A percentile compares a stretch with the other conserved stretches of the same genome.
Evolutionary conservation across 2,888 invertebrate species (phyloP).

Genomic region (Euphydryas editha): DNA sequence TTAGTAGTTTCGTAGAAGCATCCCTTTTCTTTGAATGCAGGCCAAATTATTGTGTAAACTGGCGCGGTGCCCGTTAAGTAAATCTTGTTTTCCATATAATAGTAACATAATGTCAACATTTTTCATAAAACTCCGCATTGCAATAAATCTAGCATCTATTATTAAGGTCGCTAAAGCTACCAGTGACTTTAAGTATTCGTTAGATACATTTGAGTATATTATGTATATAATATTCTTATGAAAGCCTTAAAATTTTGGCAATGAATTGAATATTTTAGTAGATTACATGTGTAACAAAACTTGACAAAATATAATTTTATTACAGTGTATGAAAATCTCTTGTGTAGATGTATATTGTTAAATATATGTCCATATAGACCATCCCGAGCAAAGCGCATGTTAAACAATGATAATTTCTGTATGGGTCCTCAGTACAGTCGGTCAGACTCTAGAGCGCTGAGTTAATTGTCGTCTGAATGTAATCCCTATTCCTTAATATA

Average conservation of each 20-base stretch:
- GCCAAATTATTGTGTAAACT: conserved; percentile 51
- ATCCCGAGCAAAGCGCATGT: conserved; percentile 46
- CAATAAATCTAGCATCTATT: conserved; percentile 38
- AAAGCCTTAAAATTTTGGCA: not conserved
- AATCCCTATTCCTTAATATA: conserved; percentile 21
- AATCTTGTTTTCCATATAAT: conserved; percentile 47
- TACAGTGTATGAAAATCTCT: not conserved
- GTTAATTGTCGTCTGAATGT: conserved; percentile 18
- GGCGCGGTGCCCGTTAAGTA: conserved; percentile 46
- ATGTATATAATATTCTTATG: not conserved
- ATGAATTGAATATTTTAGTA: not conserved
- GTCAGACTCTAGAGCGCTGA: not conserved
- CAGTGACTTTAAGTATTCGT: not conserved
- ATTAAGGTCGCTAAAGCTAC: conserved; percentile 22
- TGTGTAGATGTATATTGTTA: conserved; percentile 18
- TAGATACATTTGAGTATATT: not conserved
- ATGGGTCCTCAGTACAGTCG: conserved; percentile 35
- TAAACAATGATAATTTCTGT: conserved; percentile 74
- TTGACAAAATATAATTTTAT: not conserved
- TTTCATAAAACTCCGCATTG: conserved; percentile 46
- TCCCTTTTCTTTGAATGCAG: conserved; percentile 45
- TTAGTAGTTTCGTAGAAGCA: conserved; percentile 27
- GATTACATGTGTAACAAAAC: not conserved
- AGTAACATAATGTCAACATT: conserved; percentile 44
- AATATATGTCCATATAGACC: conserved; percentile 38